Base-by-base conservation (phyloP, 2,797 vertebrate species). In the Halcyon badia region DNA sequence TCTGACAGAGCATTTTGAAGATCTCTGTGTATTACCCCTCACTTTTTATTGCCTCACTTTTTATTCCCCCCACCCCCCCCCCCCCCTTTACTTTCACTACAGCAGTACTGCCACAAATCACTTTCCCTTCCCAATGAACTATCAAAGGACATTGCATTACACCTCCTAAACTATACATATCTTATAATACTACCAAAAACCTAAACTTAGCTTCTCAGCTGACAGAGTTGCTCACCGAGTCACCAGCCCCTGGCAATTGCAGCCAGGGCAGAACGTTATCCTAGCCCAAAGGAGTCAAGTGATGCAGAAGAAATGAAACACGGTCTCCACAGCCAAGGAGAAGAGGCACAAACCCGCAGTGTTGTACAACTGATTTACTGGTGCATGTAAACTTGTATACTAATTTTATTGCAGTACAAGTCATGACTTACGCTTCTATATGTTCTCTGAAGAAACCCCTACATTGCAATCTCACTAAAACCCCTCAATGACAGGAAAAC, bases 381-480 rank as follows among this genome's bases (percentile, higher is more conserved):
- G 31, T 8, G 31, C 41, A 52, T 0, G 0, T 25, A 39, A 75
- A 64, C 13, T 9, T 56, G 41, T 31, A 56, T 11, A 56, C 30
- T 20, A 19, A n/a, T n/a, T 31, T 20, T 56, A n/a, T 12, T 56
- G 52, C 30, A 56, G 30, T 56, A n/a, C 31, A 56, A n/a, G 30
- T 56, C 7, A 21, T 20, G 54, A 56, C 54, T 54, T 31, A 17
- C 18, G 14, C 52, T 56, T 56, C 30, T 56, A 6, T 21, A 6
- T n/a, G 54, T 56, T 56, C 52, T 56, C 31, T n/a, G 21, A 56
- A n/a, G 54, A 56, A 20, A n/a, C 11, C 31, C 31, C 18, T 13
- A n/a, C 18, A 16, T n/a, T 56, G 30, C 31, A 13, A 56, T 19
- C 54, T 56, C 54, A 56, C 31, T 21, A 33, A n/a, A 33, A 46